phyloP scores from a whole-genome alignment of 2,888 invertebrate genomes.

The Pterostichus niger region DNA sequence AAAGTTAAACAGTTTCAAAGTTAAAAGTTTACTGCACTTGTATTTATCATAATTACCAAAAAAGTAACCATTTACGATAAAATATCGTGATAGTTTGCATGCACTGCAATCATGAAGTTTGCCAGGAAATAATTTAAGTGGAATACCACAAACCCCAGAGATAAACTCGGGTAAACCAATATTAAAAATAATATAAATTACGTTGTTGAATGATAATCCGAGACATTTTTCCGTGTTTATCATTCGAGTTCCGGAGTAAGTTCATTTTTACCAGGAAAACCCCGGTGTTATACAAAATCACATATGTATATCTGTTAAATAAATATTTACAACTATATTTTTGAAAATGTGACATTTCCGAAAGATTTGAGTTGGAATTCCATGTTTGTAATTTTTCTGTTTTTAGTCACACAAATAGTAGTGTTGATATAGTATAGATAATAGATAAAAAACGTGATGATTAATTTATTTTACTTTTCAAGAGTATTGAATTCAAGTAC shows the following conservation, averaged over 20 bases:
- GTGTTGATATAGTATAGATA: no score
- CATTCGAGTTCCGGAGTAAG: constrained; percentile 19
- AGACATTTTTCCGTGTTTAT: constrained; percentile 20
- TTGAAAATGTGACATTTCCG: constrained; percentile 4
- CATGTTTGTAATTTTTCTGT: not conserved
- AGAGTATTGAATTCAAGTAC: no score
- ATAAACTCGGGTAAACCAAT: constrained; percentile 16
- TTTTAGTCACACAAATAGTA: no score
- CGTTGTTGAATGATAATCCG: constrained; percentile 4
- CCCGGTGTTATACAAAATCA: constrained; percentile 1
- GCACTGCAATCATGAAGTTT: no score
- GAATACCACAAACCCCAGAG: constrained; percentile 20
- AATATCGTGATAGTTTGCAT: no score
- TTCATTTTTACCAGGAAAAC: constrained; percentile 17
- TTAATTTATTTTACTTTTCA: no score
- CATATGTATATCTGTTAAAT: not conserved
- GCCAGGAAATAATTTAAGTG: constrained; percentile 4
- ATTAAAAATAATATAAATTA: constrained; percentile 35
- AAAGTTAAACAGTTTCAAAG: no score
- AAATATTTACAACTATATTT: constrained; percentile 1
- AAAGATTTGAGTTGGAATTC: not conserved
- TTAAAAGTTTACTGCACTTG: no score
- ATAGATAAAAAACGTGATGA: no score
- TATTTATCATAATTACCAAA: no score
- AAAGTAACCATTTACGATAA: no score